Conservation (phyloP, 1,140 invertebrate species). For the Procambarus virginalis region DNA sequence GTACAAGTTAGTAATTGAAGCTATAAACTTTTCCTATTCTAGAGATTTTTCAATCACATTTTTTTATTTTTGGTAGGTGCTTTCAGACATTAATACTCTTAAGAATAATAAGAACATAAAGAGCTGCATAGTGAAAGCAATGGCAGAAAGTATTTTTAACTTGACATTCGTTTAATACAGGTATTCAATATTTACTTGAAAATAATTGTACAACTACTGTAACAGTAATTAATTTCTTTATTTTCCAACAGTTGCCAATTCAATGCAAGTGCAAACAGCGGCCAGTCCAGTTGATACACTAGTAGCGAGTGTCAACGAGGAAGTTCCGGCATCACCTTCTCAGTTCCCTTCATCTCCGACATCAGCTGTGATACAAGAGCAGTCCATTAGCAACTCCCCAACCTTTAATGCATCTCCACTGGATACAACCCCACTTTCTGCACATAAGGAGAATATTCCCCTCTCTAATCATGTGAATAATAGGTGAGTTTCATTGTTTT, state of each 20-base stretch:
- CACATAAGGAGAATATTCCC: constrained; percentile 60
- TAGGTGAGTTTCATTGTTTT: constrained; percentile 14
- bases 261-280: constrained; percentile 27
- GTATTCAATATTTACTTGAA: background rate
- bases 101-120: background rate
- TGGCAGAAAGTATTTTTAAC: background rate
- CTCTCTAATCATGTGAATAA: constrained; percentile 60
- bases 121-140: background rate
- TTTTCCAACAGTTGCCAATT: constrained; percentile 26
- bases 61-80: background rate
- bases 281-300: constrained; percentile 17
- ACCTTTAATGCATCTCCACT: constrained; percentile 18
- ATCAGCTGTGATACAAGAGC: background rate
- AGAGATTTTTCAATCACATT: too few species aligned
- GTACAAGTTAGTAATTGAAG: too few species aligned
- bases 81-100: background rate
- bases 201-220: background rate
- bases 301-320: background rate
- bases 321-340: background rate
- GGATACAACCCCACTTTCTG: constrained; percentile 26
- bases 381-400: constrained; percentile 1
- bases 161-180: background rate
- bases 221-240: background rate
- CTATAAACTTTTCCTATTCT: too few species aligned
- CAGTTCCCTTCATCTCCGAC: background rate